phyloP scores from a whole-genome alignment of 2,888 invertebrate species.

The Stenchaetothrips biformis region DNA sequence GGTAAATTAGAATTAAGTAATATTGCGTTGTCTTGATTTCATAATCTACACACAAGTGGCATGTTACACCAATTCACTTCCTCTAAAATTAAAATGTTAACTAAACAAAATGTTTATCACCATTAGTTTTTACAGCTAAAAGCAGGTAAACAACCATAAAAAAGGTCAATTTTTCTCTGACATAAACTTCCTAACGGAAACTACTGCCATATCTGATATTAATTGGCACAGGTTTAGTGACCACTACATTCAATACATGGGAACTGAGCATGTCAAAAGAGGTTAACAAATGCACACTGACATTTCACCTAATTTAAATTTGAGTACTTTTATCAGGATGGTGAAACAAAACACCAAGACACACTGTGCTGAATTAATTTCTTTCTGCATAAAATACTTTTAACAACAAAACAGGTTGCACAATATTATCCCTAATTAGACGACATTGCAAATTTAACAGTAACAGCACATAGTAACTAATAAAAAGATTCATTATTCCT shows the following conservation, averaged over 20 bases:
- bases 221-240: not conserved
- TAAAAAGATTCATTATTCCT: not conserved
- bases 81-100: slow-evolving; percentile 20
- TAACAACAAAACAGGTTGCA: slow-evolving; percentile 4
- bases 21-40: slow-evolving; percentile 18
- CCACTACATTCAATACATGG: not conserved
- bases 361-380: not conserved
- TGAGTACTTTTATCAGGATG: not conserved
- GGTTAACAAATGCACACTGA: not conserved
- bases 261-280: not conserved
- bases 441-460: slow-evolving; percentile 14
- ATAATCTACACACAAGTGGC: not conserved
- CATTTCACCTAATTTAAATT: not conserved
- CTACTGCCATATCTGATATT: not conserved
- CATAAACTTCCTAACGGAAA: not conserved
- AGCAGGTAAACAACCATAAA: not conserved
- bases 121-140: slow-evolving; percentile 15
- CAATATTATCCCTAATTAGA: not conserved
- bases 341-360: not conserved
- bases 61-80: slow-evolving; percentile 11
- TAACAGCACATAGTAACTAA: slow-evolving; percentile 10
- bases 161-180: not conserved
- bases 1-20: slow-evolving; percentile 24
- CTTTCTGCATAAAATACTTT: slow-evolving; percentile 9
- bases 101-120: slow-evolving; percentile 7